Evolutionary conservation across 2,888 invertebrate species (phyloP), one percentile per base, ranked within the genome.

Genomic region (Blastobasis lacticolella): DNA sequence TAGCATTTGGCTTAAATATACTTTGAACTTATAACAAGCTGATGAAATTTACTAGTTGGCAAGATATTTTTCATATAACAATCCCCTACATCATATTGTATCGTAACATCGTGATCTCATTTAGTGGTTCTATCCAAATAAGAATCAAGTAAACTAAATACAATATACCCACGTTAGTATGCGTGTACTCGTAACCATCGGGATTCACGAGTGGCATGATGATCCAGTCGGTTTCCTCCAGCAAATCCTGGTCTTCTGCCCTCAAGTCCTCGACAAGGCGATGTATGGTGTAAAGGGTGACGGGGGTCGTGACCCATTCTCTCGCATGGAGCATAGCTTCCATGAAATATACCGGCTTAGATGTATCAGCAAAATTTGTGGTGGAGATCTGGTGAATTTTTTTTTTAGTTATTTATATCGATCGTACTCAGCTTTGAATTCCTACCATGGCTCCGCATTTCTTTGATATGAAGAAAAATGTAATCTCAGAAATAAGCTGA

Each of bases 231-330:
- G 92, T 84, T 41, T 89, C 75, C 9, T 89, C 73, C 6, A 92
- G 69, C 4, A 94, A 66, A 45, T 88, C 73, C 4, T 67, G 69
- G 51, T 91, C 90, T 1, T 73, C 77, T 6, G 86, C 75, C 23
- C 23, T 23, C 23, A 23, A 23, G 60, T 92, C 90, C 45, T 89
- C 83, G 2, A 92, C 88, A 54, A 94, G 71, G 69, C 92, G 91
- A 44, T 90, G 80, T 56, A 93, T 92, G 53, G 92, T 87, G 65
- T 92, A 93, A 0, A 93, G 73, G 0, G 91, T 90, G 0, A 90
- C 89, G 4, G 91, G 89, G 0, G 92, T 89, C 0, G 92, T 89
- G 46, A 92, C 90, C 94, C 94, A 94, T 71, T 94, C 94, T 37
- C 94, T 89, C 1, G 90, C 90, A 59, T 92, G 92, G 37, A 92